These are phyloP conservation scores for Eurosta solidaginis DNA, from an alignment of 1,140 invertebrate genomes.

Conservation along the genomic window DNA sequence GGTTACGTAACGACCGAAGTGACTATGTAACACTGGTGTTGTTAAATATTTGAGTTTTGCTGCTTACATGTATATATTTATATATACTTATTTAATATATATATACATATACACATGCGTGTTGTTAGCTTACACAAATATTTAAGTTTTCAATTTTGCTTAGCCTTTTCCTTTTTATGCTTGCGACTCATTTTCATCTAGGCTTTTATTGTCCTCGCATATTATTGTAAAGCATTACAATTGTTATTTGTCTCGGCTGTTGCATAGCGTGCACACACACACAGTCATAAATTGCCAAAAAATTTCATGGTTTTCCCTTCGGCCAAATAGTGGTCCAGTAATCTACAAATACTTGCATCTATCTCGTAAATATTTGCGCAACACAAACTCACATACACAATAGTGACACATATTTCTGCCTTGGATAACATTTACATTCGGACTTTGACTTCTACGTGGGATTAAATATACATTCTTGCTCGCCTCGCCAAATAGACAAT, in stretches of 20 bases:
- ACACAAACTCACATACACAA: background rate
- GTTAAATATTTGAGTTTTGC: background rate
- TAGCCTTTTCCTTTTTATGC: background rate
- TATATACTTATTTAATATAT: background rate
- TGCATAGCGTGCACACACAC: background rate
- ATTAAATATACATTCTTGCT: background rate
- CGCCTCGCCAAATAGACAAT: background rate
- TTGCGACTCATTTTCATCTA: background rate
- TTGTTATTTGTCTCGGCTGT: background rate
- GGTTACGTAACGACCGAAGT: background rate
- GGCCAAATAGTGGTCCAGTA: background rate
- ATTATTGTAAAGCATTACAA: background rate
- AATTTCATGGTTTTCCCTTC: background rate
- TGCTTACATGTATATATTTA: background rate
- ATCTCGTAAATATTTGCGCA: conserved; percentile 7
- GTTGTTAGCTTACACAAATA: background rate
- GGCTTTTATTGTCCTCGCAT: background rate
- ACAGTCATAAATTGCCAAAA: conserved; percentile 7
- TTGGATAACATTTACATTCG: background rate
- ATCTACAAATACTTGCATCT: background rate
- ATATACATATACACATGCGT: background rate
- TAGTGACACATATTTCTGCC: background rate
- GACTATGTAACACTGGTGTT: background rate
- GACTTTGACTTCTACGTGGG: background rate
- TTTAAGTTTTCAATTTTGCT: background rate